A percentile compares a stretch with the other conserved stretches of the same genome.
Conservation (phyloP, 1,140 invertebrate genomes). For the Calliopsis andreniformis region DNA sequence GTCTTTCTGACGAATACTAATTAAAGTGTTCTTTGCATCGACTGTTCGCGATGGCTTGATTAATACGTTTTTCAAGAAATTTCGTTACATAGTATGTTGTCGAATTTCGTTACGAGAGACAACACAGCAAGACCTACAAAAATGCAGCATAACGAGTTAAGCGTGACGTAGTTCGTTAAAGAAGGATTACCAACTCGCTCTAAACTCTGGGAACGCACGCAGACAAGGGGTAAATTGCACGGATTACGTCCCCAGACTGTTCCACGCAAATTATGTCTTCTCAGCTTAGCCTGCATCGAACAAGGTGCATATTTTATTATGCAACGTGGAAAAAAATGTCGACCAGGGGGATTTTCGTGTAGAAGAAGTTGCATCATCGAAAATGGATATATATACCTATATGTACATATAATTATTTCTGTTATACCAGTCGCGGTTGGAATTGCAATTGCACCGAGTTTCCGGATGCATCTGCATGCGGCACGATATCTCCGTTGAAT, state of each 20-base stretch:
- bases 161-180: slow-evolving; percentile 1
- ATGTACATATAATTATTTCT: too few species aligned
- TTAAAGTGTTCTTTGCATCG: not conserved
- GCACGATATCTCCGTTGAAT: not conserved
- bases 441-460: not conserved
- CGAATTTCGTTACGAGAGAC: not conserved
- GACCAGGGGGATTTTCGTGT: not conserved
- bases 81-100: slow-evolving; percentile 16
- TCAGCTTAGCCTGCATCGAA: not conserved
- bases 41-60: not conserved
- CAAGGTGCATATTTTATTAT: not conserved
- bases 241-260: not conserved
- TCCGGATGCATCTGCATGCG: not conserved
- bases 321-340: too few species aligned
- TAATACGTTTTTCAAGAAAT: not conserved
- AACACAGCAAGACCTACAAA: not conserved
- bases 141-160: not conserved
- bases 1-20: too few species aligned
- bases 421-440: too few species aligned
- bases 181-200: slow-evolving; percentile 2
- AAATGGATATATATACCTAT: too few species aligned
- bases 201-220: not conserved
- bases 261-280: not conserved
- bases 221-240: not conserved
- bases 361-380: not conserved